A percentile compares a stretch with the other conserved stretches of the same genome.
Conservation (phyloP, 92 coral and sea anemone species). For the Parazoanthus darwini region DNA sequence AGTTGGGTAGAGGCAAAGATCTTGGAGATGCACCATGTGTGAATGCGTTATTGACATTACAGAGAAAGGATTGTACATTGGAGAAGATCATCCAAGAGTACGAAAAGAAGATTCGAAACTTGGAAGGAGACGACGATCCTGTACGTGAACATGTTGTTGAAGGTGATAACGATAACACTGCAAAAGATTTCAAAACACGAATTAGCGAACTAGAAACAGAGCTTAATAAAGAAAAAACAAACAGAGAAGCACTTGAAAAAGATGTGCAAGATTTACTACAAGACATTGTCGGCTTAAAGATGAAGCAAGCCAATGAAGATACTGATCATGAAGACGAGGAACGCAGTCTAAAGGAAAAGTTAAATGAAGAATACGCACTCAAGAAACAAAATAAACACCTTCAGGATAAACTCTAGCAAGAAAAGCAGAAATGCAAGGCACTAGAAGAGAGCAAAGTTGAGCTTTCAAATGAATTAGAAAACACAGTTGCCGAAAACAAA, state of each 20-base stretch:
- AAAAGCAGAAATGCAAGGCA: constrained; percentile 43
- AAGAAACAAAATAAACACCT: constrained; percentile 62
- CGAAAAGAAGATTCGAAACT: not conserved
- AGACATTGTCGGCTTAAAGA: constrained; percentile 71
- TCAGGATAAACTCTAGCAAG: constrained; percentile 52
- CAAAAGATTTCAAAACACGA: constrained; percentile 25
- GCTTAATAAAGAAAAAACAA: constrained; percentile 57
- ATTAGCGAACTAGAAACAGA: constrained; percentile 48
- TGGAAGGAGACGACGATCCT: constrained; percentile 23
- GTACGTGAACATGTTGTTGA: not conserved
- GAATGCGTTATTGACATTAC: constrained; percentile 11
- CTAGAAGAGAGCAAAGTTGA: constrained; percentile 58
- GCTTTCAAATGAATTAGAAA: constrained; percentile 48
- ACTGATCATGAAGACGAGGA: constrained; percentile 50
- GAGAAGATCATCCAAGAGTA: constrained; percentile 8
- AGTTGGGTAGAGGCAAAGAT: not conserved
- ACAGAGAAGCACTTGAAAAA: constrained; percentile 61
- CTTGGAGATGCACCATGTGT: constrained; percentile 15
- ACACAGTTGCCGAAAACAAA: constrained; percentile 51
- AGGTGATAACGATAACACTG: not conserved
- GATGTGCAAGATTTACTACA: constrained; percentile 72
- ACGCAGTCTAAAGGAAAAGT: constrained; percentile 38
- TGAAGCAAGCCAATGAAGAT: constrained; percentile 47
- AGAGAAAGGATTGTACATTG: not conserved
- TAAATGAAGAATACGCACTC: constrained; percentile 53